Evolutionary conservation across 2,113 vertebrate genomes (phyloP), one percentile per base, ranked within the genome.

Genomic region (Menura novaehollandiae): DNA sequence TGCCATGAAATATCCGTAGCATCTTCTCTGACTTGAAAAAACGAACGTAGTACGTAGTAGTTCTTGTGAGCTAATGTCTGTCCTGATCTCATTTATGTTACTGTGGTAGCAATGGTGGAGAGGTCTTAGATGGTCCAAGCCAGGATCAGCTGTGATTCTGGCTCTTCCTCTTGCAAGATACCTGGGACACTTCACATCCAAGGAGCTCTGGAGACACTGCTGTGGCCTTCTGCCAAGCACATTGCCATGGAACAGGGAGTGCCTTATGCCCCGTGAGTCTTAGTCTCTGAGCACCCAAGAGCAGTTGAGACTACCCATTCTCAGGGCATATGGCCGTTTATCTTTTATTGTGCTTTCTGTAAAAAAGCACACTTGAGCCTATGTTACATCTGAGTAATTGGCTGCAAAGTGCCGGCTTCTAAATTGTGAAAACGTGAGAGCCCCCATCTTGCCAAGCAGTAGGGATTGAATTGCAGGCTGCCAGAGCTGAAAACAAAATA

Each of bases 401-500:
- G 35, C 79, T 90, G 68, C 56, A 84, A 71, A 92, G 53, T 59
- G 53, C 28, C 56, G 52, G 60, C 37, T 86, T 89, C 73, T 87
- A 67, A 81, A 64, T 24, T 60, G 68, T 89, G 83, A 83, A 84
- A 60, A 92, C 0, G 1, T 63, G 86, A 88, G 76, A 87, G 64
- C 37, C 64, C 91, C 76, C 90, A 78, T 95, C 88, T 86, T 94
- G 64, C 83, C 60, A 74, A 78, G 37, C 55, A 64, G 60, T 49
- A 86, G 60, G 56, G 52, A n/a, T 12, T 93, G 79, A 86, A 74
- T n/a, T 97, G 90, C 75, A 95, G 75, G 23, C 55, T 83, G 59
- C 60, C 56, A 72, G 69, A 84, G 44, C 80, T 87, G 75, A 53
- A 88, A 95, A 73, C 55, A 84, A 91, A 86, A 59, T 75, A 88